Conservation (phyloP, 2,888 invertebrate species). For the Lepidochrysops patricia region DNA sequence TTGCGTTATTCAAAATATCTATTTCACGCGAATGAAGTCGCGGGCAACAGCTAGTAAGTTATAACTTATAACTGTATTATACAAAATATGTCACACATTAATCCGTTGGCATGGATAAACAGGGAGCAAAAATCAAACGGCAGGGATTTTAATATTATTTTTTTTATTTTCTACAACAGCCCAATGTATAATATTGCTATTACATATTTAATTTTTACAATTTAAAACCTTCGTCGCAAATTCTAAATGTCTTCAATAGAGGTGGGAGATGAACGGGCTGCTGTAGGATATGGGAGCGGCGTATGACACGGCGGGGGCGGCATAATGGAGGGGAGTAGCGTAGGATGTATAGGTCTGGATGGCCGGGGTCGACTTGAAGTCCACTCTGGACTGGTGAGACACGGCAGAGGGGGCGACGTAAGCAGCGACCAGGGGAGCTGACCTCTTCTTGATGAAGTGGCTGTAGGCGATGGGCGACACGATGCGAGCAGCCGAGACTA, state of each 20-base stretch:
- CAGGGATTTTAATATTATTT: not conserved
- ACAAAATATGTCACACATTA: no score
- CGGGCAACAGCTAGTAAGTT: no score
- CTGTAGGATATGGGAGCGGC: conserved; percentile 27
- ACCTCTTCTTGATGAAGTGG: conserved; percentile 49
- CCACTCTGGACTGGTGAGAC: conserved; percentile 41
- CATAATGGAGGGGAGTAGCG: conserved; percentile 25
- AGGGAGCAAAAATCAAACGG: not conserved
- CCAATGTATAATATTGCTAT: not conserved
- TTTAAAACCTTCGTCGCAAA: not conserved
- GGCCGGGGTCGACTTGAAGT: conserved; percentile 33
- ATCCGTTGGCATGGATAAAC: no score
- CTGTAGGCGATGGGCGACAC: conserved; percentile 35
- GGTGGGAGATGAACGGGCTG: conserved; percentile 18
- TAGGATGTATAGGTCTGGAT: conserved; percentile 31
- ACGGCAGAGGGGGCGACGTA: conserved; percentile 38
- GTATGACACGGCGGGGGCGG: conserved; percentile 18
- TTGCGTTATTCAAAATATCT: no score
- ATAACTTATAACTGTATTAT: no score
- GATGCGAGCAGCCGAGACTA: conserved; percentile 36
- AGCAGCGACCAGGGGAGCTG: conserved; percentile 32
- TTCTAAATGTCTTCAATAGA: conserved; percentile 18
- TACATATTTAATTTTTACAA: not conserved
- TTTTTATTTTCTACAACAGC: conserved; percentile 8
- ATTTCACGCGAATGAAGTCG: no score